Percentiles rank a stretch among this genome's conserved stretches.
These are phyloP conservation scores for Eledone cirrhosa DNA, from an alignment of 2,888 invertebrate genomes.

Conservation along the genomic window DNA sequence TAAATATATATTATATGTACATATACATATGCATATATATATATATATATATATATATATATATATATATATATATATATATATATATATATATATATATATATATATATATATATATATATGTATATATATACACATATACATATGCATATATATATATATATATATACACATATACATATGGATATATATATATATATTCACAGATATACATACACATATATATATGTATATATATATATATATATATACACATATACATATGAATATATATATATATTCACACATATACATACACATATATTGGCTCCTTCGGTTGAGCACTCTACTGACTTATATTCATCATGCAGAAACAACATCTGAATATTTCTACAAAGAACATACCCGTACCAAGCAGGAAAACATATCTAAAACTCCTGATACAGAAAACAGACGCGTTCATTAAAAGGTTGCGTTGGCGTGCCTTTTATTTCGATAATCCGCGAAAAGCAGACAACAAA, in stretches of 20 bases:
- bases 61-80: not conserved
- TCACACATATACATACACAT: not conserved
- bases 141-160: not conserved
- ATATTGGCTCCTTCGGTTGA: no score
- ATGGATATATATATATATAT: not conserved
- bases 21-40: not conserved
- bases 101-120: not conserved
- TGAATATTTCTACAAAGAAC: no score
- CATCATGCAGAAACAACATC: no score
- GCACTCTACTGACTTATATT: no score
- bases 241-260: not conserved
- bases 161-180: not conserved
- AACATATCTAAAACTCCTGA: no score
- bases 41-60: conserved; percentile 6
- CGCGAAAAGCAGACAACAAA: no score
- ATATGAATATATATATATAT: not conserved
- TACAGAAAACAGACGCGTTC: no score
- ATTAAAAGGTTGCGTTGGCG: no score
- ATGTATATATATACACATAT: not conserved
- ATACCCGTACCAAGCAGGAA: no score
- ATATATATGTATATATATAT: no score
- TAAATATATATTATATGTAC: not conserved
- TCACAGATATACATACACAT: no score
- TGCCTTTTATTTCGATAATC: no score
- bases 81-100: not conserved